Conservation (phyloP, 2,113 vertebrate species). For the Barbus barbus region DNA sequence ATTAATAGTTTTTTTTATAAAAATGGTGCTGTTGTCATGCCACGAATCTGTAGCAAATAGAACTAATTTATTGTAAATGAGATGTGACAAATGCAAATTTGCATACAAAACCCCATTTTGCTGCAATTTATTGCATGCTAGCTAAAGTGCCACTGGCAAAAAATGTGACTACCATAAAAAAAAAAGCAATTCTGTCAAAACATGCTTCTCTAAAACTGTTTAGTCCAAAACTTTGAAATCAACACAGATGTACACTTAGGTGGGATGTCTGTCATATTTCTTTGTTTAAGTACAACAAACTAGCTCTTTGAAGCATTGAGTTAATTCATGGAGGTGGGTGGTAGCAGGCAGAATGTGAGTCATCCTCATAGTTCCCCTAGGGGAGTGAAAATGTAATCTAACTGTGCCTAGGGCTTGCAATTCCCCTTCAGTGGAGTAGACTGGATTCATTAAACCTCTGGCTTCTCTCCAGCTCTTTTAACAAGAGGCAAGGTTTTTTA, state of each 20-base stretch:
- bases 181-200: conserved; percentile 39
- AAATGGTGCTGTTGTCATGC: conserved; percentile 17
- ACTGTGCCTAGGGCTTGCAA: conserved; percentile 79
- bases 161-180: conserved; percentile 9
- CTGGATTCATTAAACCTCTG: conserved; percentile 99
- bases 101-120: conserved; percentile 15
- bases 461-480: conserved; percentile 96
- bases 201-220: conserved; percentile 4
- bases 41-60: conserved; percentile 11
- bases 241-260: conserved; percentile 30
- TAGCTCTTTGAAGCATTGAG: conserved; percentile 76
- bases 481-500: conserved; percentile 91
- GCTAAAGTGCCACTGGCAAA: conserved; percentile 6
- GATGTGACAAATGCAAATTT: conserved; percentile 41
- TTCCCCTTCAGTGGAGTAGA: conserved; percentile 90
- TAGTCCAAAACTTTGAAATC: conserved; percentile 35
- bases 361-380: conserved; percentile 75
- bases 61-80: conserved; percentile 44
- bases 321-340: conserved; percentile 72
- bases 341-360: conserved; percentile 70
- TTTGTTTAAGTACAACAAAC: conserved; percentile 55
- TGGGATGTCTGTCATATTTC: conserved; percentile 33
- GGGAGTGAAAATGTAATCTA: conserved; percentile 76
- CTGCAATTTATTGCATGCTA: conserved; percentile 14
- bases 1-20: conserved; percentile 24